A percentile compares a stretch with the other conserved stretches of the same genome.
phyloP scores from a whole-genome alignment of 2,113 vertebrate species.

The Oenanthe melanoleuca region DNA sequence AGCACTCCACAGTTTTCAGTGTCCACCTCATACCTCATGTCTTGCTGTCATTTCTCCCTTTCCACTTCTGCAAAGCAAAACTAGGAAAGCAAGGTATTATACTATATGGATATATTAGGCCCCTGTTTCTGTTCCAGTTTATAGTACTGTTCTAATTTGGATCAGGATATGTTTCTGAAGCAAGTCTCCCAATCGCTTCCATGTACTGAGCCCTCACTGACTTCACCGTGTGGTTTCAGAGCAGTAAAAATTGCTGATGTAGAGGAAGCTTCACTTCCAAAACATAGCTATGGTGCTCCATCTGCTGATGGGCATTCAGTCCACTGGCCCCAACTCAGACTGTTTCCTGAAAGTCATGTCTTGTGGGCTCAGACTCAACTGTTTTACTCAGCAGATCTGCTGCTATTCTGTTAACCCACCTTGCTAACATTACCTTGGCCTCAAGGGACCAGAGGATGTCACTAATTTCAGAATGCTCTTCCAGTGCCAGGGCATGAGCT shows the following conservation, averaged over 20 bases:
- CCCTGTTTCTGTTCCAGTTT: neutral
- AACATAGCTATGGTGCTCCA: neutral
- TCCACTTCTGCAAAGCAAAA: neutral
- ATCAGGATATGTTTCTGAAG: neutral
- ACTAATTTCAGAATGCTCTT: neutral
- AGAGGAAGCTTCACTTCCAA: neutral
- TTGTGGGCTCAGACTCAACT: too few relatives aligned
- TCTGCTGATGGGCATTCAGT: neutral
- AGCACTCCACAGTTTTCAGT: neutral
- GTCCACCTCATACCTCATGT: neutral
- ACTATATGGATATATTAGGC: neutral
- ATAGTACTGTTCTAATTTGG: neutral
- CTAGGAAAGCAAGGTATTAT: neutral
- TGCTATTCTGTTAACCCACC: neutral
- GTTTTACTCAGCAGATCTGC: neutral
- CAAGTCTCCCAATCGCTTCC: neutral
- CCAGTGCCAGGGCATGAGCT: neutral
- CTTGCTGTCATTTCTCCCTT: neutral
- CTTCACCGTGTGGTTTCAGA: neutral
- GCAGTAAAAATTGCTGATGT: neutral
- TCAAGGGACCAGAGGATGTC: too few relatives aligned
- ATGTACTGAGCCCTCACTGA: neutral
- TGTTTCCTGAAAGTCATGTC: rapidly evolving
- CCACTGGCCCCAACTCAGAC: neutral
- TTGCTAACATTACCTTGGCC: rapidly evolving